Percentiles rank a stretch among this genome's conserved stretches.
Evolutionary conservation across 2,113 vertebrate species (phyloP).

Genomic region (Seriola aureovittata): DNA sequence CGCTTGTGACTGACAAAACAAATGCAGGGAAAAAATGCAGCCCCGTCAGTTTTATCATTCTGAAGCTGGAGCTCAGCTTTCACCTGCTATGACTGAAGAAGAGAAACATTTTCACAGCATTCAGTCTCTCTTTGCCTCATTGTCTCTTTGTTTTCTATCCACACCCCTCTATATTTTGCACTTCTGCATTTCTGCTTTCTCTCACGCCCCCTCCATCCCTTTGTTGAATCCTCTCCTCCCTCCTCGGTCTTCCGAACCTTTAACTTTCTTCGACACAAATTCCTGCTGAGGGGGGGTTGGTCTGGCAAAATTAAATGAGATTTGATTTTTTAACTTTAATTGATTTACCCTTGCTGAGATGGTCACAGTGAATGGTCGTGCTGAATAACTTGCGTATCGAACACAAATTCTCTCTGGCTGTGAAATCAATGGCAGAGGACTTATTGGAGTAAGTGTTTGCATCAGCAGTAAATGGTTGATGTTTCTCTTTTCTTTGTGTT

Average conservation of each 20-base stretch:
- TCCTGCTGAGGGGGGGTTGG: conserved; percentile 15
- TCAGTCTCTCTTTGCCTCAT: not conserved
- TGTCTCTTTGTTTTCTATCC: not conserved
- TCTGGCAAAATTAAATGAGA: conserved; percentile 60
- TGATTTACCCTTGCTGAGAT: conserved; percentile 64
- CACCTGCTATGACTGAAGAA: not conserved
- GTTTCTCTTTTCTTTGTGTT: conserved; percentile 47
- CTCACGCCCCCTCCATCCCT: not conserved
- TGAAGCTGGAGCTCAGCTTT: not conserved
- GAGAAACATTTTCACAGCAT: not conserved
- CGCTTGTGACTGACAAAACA: not conserved
- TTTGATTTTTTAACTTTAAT: conserved; percentile 72
- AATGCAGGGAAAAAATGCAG: not conserved
- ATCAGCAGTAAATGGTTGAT: conserved; percentile 64
- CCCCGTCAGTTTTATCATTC: not conserved
- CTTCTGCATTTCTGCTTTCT: not conserved
- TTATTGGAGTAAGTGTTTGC: conserved; percentile 65
- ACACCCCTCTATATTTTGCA: not conserved
- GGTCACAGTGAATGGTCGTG: conserved; percentile 54
- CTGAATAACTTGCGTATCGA: conserved; percentile 73
- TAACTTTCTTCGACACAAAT: conserved; percentile 45
- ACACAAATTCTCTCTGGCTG: conserved; percentile 64
- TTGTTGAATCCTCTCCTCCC: conserved; percentile 8
- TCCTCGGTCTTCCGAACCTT: conserved; percentile 1
- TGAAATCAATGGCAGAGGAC: conserved; percentile 63